Conservation (phyloP, 2,797 vertebrate species). For the Lagodon rhomboides region DNA sequence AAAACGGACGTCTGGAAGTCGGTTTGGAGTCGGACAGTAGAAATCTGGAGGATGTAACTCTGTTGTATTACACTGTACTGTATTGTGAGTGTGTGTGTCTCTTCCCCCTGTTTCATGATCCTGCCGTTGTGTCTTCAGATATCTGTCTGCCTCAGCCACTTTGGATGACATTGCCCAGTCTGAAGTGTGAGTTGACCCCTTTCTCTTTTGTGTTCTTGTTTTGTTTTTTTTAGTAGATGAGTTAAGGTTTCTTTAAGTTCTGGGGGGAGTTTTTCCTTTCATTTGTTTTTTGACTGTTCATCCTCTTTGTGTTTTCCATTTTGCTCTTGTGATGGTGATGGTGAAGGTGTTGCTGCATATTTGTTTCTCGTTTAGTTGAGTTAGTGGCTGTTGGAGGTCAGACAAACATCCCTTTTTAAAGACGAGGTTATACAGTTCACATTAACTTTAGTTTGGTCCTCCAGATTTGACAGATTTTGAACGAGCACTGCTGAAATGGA, state of each 20-base stretch:
- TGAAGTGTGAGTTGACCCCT: slow-evolving; percentile 90
- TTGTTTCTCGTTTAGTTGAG: background rate
- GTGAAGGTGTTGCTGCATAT: background rate
- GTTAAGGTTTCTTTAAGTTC: slow-evolving; percentile 46
- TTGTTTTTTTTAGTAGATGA: slow-evolving; percentile 36
- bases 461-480: background rate
- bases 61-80: slow-evolving; percentile 21
- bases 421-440: background rate
- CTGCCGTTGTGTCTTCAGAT: slow-evolving; percentile 92
- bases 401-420: background rate
- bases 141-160: slow-evolving; percentile 92
- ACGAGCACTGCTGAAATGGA: background rate
- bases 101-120: slow-evolving; percentile 74
- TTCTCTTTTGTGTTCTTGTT: slow-evolving; percentile 62
- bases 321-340: slow-evolving; percentile 16
- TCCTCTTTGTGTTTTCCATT: slow-evolving; percentile 5
- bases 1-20: too few species aligned
- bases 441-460: background rate
- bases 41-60: background rate
- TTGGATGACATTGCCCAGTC: slow-evolving; percentile 92
- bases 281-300: background rate
- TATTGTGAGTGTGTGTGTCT: slow-evolving; percentile 62
- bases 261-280: background rate
- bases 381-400: background rate
- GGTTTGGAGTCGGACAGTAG: background rate